Percentiles rank a stretch among this genome's conserved stretches.
phyloP scores from a whole-genome alignment of 2,888 invertebrate species.

The Chrysolina haemoptera region DNA sequence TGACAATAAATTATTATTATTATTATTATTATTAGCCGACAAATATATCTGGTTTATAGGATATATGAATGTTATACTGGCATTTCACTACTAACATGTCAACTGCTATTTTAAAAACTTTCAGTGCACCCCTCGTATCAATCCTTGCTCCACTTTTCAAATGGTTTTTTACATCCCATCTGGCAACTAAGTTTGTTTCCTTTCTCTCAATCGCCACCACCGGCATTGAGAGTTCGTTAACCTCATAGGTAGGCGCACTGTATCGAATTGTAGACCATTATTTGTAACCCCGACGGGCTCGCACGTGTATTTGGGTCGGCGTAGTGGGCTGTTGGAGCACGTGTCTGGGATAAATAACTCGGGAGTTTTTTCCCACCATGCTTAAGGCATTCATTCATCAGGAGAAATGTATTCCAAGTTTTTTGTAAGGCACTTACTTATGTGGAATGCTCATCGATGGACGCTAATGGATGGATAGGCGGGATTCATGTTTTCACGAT shows the following conservation, averaged over 20 bases:
- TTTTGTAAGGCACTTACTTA: no score
- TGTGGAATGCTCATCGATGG: no score
- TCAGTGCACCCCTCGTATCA: background rate
- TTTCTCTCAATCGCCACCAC: background rate
- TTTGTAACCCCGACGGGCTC: background rate
- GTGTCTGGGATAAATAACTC: conserved; percentile 25
- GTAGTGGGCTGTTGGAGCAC: conserved; percentile 4
- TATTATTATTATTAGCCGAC: no score
- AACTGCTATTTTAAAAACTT: no score
- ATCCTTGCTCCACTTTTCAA: background rate
- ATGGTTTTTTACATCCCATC: background rate
- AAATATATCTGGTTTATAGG: no score
- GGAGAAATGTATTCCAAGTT: no score
- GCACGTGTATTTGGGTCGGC: background rate
- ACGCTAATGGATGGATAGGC: no score
- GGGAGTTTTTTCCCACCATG: background rate
- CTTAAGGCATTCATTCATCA: background rate
- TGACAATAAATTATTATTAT: no score
- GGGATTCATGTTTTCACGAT: no score
- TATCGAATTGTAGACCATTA: conserved; percentile 9
- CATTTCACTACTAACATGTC: no score
- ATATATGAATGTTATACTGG: no score
- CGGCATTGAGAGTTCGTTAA: conserved; percentile 11
- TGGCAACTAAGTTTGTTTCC: background rate
- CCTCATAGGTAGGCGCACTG: conserved; percentile 23